A percentile compares a stretch with the other conserved stretches of the same genome.
Evolutionary conservation across 2,113 vertebrate species (phyloP).

Genomic region (Meriones unguiculatus): DNA sequence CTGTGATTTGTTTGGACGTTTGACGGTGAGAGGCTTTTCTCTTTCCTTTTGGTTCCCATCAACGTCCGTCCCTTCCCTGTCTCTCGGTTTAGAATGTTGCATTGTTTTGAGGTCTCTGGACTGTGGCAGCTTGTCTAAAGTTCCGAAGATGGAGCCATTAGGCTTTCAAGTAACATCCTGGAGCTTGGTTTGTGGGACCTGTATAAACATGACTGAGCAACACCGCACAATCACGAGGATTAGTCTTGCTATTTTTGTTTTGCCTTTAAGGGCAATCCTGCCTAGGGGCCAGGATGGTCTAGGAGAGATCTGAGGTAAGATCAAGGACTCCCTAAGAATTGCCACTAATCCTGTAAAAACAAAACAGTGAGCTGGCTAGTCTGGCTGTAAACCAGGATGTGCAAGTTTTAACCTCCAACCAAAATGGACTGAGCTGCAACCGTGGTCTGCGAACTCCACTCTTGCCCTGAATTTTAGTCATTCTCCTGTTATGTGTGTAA

Average conservation of each 20-base stretch:
- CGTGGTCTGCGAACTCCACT: not conserved
- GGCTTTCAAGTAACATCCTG: slow-evolving; percentile 53
- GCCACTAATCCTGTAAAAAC: slow-evolving; percentile 75
- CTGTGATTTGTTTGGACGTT: slow-evolving; percentile 54
- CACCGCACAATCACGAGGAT: slow-evolving; percentile 55
- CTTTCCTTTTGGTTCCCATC: slow-evolving; percentile 32
- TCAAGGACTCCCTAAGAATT: slow-evolving; percentile 68
- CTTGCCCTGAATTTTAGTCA: not conserved
- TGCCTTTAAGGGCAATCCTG: slow-evolving; percentile 71
- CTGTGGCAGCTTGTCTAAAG: slow-evolving; percentile 35
- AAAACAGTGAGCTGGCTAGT: slow-evolving; percentile 57
- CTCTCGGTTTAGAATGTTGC: slow-evolving; percentile 42
- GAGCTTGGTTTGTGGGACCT: slow-evolving; percentile 50
- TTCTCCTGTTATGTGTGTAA: not conserved
- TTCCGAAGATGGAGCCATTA: slow-evolving; percentile 59
- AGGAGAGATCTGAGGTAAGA: slow-evolving; percentile 62
- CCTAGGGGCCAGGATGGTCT: slow-evolving; percentile 69
- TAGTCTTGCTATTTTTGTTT: slow-evolving; percentile 76
- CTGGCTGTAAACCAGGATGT: not conserved
- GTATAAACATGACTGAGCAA: slow-evolving; percentile 63
- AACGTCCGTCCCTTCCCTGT: not conserved
- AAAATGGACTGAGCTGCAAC: not conserved
- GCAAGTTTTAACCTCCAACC: slow-evolving; percentile 26
- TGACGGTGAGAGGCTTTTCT: not conserved
- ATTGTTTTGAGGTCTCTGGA: slow-evolving; percentile 30